Evolutionary conservation across 2,113 vertebrate genomes (phyloP).

Genomic region (Nicator chloris): DNA sequence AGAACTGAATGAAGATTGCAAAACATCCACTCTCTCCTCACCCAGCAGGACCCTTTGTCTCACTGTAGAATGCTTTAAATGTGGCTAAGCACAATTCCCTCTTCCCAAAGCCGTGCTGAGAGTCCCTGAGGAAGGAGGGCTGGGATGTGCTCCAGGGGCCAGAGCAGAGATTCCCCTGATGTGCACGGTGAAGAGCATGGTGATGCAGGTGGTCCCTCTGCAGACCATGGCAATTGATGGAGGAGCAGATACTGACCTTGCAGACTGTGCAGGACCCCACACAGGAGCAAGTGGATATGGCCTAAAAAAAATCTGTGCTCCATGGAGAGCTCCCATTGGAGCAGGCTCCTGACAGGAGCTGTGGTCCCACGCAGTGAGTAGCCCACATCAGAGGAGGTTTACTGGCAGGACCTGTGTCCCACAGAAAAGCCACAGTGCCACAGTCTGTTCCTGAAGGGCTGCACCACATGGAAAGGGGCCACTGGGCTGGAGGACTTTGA

Average conservation of each 20-base stretch:
- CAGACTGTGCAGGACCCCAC: background rate
- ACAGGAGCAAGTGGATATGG: background rate
- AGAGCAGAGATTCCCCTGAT: background rate
- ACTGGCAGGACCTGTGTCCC: background rate
- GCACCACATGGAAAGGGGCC: background rate
- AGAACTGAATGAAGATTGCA: background rate
- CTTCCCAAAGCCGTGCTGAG: background rate
- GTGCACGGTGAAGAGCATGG: too few species aligned
- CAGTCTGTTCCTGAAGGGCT: background rate
- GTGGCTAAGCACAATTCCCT: too few species aligned
- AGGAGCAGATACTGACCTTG: background rate
- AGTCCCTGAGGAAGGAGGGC: background rate
- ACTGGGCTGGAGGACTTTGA: background rate
- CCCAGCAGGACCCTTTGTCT: too few species aligned
- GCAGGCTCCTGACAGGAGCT: background rate
- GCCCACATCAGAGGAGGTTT: background rate
- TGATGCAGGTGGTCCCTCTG: too few species aligned
- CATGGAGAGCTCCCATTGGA: background rate
- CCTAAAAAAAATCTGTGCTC: background rate
- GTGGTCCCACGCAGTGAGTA: background rate
- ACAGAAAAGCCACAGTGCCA: background rate
- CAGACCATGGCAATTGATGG: too few species aligned
- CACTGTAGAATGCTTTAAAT: accelerated
- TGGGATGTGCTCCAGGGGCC: background rate
- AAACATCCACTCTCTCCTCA: background rate